Conservation (phyloP, 2,797 vertebrate genomes). For the Nannoperca obscura region DNA sequence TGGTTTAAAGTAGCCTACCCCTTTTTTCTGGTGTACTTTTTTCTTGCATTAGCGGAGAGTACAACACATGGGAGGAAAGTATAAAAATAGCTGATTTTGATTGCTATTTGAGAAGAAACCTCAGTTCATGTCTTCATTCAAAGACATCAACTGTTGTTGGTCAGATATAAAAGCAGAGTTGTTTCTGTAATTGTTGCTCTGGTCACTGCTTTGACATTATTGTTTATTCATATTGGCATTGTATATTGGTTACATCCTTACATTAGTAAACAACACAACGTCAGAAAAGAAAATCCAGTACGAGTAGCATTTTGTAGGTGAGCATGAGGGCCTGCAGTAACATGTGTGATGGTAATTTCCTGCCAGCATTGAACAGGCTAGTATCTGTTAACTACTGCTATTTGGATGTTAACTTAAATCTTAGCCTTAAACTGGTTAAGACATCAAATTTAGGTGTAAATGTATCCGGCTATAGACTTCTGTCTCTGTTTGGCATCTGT, state of each 20-base stretch:
- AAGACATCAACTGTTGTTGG: neutral
- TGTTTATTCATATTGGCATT: neutral
- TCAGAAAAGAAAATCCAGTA: neutral
- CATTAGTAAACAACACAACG: neutral
- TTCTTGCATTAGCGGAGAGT: neutral
- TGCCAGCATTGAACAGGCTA: neutral
- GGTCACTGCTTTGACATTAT: neutral
- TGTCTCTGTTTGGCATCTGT: neutral
- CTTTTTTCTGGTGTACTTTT: neutral
- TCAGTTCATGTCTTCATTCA: slow-evolving; percentile 4
- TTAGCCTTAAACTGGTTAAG: neutral
- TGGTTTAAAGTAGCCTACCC: neutral
- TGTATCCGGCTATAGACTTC: neutral
- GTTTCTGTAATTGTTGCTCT: neutral
- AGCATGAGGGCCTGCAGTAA: neutral
- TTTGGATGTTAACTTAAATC: neutral
- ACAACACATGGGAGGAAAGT: neutral
- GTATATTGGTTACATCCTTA: neutral
- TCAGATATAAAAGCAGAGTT: neutral
- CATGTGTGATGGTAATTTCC: neutral
- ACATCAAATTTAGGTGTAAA: neutral
- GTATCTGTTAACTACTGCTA: neutral
- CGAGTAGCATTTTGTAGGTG: neutral
- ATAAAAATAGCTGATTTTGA: slow-evolving; percentile 7
- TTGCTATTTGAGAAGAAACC: slow-evolving; percentile 6